Percentiles rank a stretch among this genome's conserved stretches.
Conservation (phyloP, 1,140 invertebrate genomes). For the Trachymyrmex cornetzi region DNA sequence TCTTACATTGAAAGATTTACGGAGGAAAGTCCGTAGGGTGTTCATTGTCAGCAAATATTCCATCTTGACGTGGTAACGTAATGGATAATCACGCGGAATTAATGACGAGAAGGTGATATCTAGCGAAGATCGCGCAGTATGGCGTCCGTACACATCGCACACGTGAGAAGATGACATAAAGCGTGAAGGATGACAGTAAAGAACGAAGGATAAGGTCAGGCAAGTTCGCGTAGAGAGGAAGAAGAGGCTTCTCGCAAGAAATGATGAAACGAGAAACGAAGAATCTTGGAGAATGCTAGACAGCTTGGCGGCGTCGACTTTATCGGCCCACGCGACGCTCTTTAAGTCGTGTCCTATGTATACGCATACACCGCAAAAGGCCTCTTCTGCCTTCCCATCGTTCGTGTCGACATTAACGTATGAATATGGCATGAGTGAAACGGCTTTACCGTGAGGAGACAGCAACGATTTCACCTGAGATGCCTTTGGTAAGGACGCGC, state of each 20-base stretch:
- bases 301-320: slow-evolving; percentile 73
- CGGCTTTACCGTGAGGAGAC: not conserved
- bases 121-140: not conserved
- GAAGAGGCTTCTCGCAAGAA: slow-evolving; percentile 34
- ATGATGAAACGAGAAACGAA: slow-evolving; percentile 35
- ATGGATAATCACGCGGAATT: slow-evolving; percentile 68
- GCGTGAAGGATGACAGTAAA: slow-evolving; percentile 7
- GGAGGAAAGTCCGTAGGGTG: not conserved
- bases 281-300: slow-evolving; percentile 65
- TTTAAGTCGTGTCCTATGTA: slow-evolving; percentile 24
- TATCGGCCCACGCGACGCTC: slow-evolving; percentile 72
- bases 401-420: slow-evolving; percentile 26
- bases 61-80: slow-evolving; percentile 52
- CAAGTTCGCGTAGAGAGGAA: slow-evolving; percentile 39
- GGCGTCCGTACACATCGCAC: not conserved
- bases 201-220: slow-evolving; percentile 60
- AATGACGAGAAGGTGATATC: slow-evolving; percentile 43
- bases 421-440: slow-evolving; percentile 11
- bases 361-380: not conserved
- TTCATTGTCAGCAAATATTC: slow-evolving; percentile 22
- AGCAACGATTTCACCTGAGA: slow-evolving; percentile 3
- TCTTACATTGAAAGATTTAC: not conserved
- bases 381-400: not conserved
- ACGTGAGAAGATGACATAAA: slow-evolving; percentile 26
- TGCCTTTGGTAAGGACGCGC: not conserved